phyloP scores from a whole-genome alignment of 1,140 invertebrate species.

The Brachionus koreanus region DNA sequence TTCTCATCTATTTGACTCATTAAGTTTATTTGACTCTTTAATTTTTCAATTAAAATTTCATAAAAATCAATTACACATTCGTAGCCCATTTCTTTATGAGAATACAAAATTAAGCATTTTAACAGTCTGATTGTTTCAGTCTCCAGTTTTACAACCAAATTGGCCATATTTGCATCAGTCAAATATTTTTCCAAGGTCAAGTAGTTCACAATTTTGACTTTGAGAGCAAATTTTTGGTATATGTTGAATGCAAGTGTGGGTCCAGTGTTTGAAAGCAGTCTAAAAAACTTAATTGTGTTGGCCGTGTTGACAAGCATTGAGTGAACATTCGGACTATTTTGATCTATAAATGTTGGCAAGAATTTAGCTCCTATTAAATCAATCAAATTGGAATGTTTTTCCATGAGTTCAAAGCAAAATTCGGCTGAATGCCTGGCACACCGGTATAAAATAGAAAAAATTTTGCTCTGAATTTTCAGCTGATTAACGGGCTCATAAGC shows the following conservation, averaged over 20 bases:
- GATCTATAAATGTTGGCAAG: conserved; percentile 10
- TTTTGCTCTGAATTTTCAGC: neutral
- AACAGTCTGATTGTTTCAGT: conserved; percentile 18
- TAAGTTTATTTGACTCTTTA: neutral
- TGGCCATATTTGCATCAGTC: neutral
- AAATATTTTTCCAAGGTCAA: conserved; percentile 8
- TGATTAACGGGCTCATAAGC: neutral
- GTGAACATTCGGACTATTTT: neutral
- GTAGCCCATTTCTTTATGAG: conserved; percentile 5
- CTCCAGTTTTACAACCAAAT: neutral
- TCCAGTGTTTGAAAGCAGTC: neutral
- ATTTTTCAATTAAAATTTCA: neutral
- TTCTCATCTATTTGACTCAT: neutral
- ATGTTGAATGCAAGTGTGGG: neutral
- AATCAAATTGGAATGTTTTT: neutral
- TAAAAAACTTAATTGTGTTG: neutral
- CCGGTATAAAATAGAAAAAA: conserved; percentile 27
- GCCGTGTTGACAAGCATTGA: neutral
- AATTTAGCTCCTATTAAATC: neutral
- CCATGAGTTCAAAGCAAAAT: neutral
- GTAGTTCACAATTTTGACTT: conserved; percentile 5
- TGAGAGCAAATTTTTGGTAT: conserved; percentile 9
- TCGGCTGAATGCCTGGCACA: conserved; percentile 35
- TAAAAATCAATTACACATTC: conserved; percentile 29
- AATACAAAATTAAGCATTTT: neutral